Evolutionary conservation across 2,888 invertebrate species (phyloP), one percentile per base, ranked within the genome.

Genomic region (Leucophenga maculata): DNA sequence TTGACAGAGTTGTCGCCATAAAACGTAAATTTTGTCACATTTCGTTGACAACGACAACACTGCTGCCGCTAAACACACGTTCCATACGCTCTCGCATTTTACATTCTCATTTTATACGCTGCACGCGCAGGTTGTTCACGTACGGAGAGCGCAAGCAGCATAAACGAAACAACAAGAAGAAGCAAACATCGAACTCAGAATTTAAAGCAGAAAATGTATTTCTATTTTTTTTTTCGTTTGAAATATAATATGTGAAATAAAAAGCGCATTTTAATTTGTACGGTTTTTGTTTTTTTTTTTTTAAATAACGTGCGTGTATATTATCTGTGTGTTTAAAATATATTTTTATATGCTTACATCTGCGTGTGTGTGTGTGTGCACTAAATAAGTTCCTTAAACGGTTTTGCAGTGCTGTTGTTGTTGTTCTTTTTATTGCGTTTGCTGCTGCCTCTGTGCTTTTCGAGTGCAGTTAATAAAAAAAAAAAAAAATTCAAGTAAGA

Each of bases 381-480:
- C 39, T 11, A 39, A 68, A 69, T 55, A n/a, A 50, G 26, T 46
- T 65, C 48, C 65, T 65, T 65, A 26, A 48, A 48, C 11, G 64
- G 6, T 48, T 11, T 20, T 65, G 13, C 46, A 32, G 55, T 32
- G 9, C 3, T 65, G 44, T 50, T 46, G 57, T 75, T 39, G 39
- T 64, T 46, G 14, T 64, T 64, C 8, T 60, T 57, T 11, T 57
- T 57, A 32, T 74, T 76, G 72, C 76, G 75, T 75, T 74, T 76
- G 3, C 22, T 80, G 80, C 82, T 80, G 77, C 48, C 48, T 80
- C 52, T n/a, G 52, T 16, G 52, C n/a, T 52, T 52, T 14, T 16
- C 8, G 18, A 52, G 18, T 16, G 18, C 20, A 55, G 54, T 82
- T 78, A 80, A 80, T 80, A 82, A 75, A 75, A 72, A 74, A 76